Evolutionary conservation across 1,140 invertebrate genomes (phyloP).

Genomic region (Drosophila sturtevanti): DNA sequence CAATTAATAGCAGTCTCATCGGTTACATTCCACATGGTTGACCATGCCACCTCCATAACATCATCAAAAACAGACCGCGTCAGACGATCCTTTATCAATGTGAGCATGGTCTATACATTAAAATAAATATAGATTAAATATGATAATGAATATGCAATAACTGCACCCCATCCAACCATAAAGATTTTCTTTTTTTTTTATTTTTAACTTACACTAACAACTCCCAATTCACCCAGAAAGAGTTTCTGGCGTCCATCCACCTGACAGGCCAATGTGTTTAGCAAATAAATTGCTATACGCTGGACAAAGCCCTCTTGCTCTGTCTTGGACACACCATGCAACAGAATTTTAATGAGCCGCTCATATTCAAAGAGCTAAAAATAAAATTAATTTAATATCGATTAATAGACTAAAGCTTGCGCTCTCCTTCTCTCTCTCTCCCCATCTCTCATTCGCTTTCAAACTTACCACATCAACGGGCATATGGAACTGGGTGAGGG

Average conservation of each 20-base stretch:
- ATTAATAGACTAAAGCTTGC: not conserved
- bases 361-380: conserved; percentile 95
- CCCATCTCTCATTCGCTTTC: not conserved
- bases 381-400: not conserved
- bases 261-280: conserved; percentile 98
- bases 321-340: conserved; percentile 91
- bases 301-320: conserved; percentile 96
- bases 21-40: conserved; percentile 98
- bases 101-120: conserved; percentile 91
- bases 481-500: conserved; percentile 96
- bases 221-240: conserved; percentile 94
- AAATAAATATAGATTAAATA: not conserved
- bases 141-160: not conserved
- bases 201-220: conserved; percentile 88
- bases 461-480: conserved; percentile 94
- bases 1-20: conserved; percentile 98
- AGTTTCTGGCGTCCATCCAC: conserved; percentile 96
- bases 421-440: not conserved
- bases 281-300: conserved; percentile 95
- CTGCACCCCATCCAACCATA: too few species aligned
- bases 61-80: conserved; percentile 92
- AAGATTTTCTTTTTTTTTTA: not conserved
- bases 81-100: conserved; percentile 90
- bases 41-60: conserved; percentile 98
- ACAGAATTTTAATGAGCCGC: conserved; percentile 91